Conservation (phyloP, 2,888 invertebrate species). For the Drosophila macrothrix region DNA sequence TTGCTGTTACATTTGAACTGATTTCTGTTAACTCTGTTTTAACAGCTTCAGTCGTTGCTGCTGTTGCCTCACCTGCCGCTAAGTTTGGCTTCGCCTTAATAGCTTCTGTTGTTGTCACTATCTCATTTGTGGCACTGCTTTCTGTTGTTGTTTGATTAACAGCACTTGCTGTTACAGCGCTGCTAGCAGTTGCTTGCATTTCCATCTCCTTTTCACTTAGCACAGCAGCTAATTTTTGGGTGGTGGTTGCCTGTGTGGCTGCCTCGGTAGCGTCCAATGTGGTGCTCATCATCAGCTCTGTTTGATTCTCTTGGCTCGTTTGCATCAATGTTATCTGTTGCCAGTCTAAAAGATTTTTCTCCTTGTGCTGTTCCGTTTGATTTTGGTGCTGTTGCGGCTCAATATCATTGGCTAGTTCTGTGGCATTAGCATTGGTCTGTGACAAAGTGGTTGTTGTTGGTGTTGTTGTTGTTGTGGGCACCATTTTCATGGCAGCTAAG, state of each 20-base stretch:
- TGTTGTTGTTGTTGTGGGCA: constrained; percentile 50
- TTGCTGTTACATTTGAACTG: not conserved
- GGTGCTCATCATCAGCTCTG: constrained; percentile 61
- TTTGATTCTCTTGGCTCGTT: constrained; percentile 57
- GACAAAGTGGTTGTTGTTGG: constrained; percentile 11
- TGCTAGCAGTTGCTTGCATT: constrained; percentile 26
- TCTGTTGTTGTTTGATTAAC: constrained; percentile 10
- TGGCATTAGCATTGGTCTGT: constrained; percentile 11
- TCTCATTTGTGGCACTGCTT: constrained; percentile 18
- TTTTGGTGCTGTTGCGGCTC: constrained; percentile 42
- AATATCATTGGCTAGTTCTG: constrained; percentile 55
- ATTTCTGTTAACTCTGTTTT: constrained; percentile 12
- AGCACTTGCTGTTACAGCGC: constrained; percentile 7
- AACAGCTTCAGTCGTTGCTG: not conserved
- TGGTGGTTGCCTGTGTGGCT: constrained; percentile 59
- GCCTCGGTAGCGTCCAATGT: constrained; percentile 73
- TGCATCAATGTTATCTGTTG: constrained; percentile 80
- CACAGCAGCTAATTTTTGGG: constrained; percentile 18
- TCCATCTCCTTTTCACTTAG: constrained; percentile 25
- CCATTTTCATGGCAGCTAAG: constrained; percentile 80
- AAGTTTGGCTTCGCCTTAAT: constrained; percentile 10
- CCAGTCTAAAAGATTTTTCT: constrained; percentile 82
- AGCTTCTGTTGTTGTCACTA: constrained; percentile 7
- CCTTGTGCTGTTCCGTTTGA: constrained; percentile 60
- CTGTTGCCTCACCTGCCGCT: not conserved